Base-by-base conservation (phyloP, 2,797 vertebrate genomes). In the Graptemys geographica region DNA sequence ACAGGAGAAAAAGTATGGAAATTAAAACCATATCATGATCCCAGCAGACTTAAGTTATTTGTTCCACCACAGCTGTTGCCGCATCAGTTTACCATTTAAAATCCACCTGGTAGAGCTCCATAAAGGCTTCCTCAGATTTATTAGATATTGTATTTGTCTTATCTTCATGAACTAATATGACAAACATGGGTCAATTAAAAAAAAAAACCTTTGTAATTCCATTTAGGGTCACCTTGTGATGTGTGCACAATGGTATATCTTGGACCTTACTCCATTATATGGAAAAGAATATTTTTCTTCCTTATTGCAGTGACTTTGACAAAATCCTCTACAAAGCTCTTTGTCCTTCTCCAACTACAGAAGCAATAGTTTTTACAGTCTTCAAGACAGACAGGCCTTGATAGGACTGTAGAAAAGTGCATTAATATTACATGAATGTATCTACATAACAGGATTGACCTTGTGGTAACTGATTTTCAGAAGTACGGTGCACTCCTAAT, bases 121-220 rank as follows among this genome's bases (percentile, higher is more conserved):
- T 6, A 65, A 25, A 79, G 23, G 37, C 12, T 0, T 2, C 15
- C 5, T 1, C 1, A 6, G 0, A 28, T 7, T 78, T 31, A 49
- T 44, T 56, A 44, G 33, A 76, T 57, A 44, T 89, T 78, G 0
- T 1, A 52, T 53, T 56, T 76, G 85, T 2, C 56, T 62, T 90
- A 88, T 90, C 15, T 28, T 49, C 12, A 27, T 65, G 21, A 31
- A 19, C 5, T 59, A 1, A 81, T 79, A 7, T 12, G 5, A 15
- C 88, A 55, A 84, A 53, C 4, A 49, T 62, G 6, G 37, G 18
- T 83, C 0, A 1, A 49, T 16, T 16, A 15, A 41, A 72, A 72
- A 37, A 21, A 82, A 62, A 41, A 41, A 41, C 41, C 37, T 88
- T 83, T 81, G 31, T 41, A 37, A 33, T 82, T 6, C 6, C 18